Conservation (phyloP, 1,140 invertebrate genomes). For the Chymomyza costata region DNA sequence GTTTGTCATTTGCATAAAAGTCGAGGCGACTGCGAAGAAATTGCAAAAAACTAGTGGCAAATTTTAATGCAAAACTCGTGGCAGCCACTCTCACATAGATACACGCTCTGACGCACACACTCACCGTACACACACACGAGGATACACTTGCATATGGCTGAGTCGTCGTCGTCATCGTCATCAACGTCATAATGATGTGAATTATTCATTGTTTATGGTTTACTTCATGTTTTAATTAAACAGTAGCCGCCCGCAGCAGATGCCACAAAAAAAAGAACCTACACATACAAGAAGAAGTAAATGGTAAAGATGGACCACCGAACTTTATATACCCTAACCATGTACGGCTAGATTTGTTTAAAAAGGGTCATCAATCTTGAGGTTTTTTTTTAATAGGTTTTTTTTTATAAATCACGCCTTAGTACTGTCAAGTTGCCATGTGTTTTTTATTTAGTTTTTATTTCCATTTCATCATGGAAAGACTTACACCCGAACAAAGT, state of each 20-base stretch:
- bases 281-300: not conserved
- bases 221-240: conserved; percentile 65
- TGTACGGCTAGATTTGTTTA: too few relatives aligned
- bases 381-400: not conserved
- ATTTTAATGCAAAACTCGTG: too few relatives aligned
- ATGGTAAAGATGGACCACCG: too few relatives aligned
- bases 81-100: too few relatives aligned
- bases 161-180: not conserved
- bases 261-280: not conserved
- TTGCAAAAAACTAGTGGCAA: conserved; percentile 8
- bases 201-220: conserved; percentile 64
- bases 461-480: too few relatives aligned
- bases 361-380: too few relatives aligned
- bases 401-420: not conserved
- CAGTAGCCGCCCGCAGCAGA: conserved; percentile 3
- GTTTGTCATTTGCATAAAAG: conserved; percentile 51
- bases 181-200: conserved; percentile 49
- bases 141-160: not conserved
- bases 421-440: too few relatives aligned
- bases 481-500: too few relatives aligned
- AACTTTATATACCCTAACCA: too few relatives aligned
- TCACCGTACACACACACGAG: not conserved
- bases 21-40: conserved; percentile 20
- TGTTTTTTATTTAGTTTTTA: too few relatives aligned
- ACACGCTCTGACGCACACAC: not conserved